Percentiles rank a stretch among this genome's conserved stretches.
Conservation (phyloP, 2,797 vertebrate species). For the Halcyon chelicuti region DNA sequence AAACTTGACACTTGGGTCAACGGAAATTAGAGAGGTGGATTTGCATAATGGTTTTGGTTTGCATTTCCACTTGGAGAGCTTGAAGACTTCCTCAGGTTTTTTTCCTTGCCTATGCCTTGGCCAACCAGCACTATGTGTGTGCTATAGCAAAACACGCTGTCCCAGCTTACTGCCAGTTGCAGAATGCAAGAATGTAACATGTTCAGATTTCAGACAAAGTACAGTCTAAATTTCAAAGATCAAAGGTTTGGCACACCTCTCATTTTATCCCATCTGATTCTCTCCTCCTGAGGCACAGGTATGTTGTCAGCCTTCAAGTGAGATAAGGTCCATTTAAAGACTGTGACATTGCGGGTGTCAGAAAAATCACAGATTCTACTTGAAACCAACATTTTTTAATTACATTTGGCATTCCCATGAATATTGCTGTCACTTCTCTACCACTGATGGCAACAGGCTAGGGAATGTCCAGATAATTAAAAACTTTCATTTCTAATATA, state of each 20-base stretch:
- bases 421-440: slow-evolving; percentile 60
- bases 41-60: neutral
- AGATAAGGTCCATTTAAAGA: slow-evolving; percentile 58
- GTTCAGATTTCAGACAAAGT: neutral
- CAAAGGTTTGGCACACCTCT: neutral
- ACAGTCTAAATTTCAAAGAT: neutral
- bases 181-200: neutral
- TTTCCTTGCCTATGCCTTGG: neutral
- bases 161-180: neutral
- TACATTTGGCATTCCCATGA: slow-evolving; percentile 60
- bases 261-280: neutral
- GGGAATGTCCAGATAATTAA: slow-evolving; percentile 73
- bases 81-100: neutral
- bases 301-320: slow-evolving; percentile 38
- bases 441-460: slow-evolving; percentile 51
- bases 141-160: neutral
- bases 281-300: slow-evolving; percentile 11
- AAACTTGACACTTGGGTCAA: neutral
- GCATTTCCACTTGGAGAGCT: neutral
- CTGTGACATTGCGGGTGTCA: slow-evolving; percentile 47
- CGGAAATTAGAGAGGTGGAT: neutral
- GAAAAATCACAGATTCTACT: slow-evolving; percentile 48
- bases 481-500: slow-evolving; percentile 67
- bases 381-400: slow-evolving; percentile 61
- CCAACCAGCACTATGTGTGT: neutral